These are phyloP conservation scores for Carollia perspicillata DNA, from an alignment of 2,113 vertebrate genomes.

Conservation along the genomic window DNA sequence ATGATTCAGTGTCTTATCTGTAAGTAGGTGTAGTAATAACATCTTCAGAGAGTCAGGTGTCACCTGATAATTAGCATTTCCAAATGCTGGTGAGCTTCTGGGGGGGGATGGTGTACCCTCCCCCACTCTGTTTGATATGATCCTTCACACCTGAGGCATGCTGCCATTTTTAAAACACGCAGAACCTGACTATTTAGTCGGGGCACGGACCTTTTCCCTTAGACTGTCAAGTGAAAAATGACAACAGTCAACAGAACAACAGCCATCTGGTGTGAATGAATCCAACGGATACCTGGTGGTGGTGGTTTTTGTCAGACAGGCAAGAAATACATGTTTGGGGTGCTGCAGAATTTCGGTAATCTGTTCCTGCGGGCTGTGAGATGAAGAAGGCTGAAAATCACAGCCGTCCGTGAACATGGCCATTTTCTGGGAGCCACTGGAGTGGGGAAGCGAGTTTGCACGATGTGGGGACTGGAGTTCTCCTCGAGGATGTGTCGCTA, in stretches of 20 bases:
- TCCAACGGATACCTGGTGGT: too few relatives aligned
- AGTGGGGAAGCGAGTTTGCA: not conserved
- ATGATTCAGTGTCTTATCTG: constrained; percentile 39
- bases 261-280: too few relatives aligned
- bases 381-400: too few relatives aligned
- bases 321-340: too few relatives aligned
- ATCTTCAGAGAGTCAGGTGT: not conserved
- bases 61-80: not conserved
- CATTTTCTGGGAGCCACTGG: constrained; percentile 47
- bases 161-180: too few relatives aligned
- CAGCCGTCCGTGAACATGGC: not conserved
- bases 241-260: too few relatives aligned
- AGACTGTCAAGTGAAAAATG: too few relatives aligned
- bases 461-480: not conserved
- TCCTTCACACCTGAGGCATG: fast-evolving
- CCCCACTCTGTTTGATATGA: not conserved
- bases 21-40: not conserved
- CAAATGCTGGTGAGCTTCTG: not conserved
- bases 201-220: too few relatives aligned
- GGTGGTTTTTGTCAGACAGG: too few relatives aligned
- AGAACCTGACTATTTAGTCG: too few relatives aligned
- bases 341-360: too few relatives aligned
- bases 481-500: not conserved
- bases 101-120: not conserved
- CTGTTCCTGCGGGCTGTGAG: too few relatives aligned